Conservation (phyloP, 2,113 vertebrate species). For the Oryzias melastigma region DNA sequence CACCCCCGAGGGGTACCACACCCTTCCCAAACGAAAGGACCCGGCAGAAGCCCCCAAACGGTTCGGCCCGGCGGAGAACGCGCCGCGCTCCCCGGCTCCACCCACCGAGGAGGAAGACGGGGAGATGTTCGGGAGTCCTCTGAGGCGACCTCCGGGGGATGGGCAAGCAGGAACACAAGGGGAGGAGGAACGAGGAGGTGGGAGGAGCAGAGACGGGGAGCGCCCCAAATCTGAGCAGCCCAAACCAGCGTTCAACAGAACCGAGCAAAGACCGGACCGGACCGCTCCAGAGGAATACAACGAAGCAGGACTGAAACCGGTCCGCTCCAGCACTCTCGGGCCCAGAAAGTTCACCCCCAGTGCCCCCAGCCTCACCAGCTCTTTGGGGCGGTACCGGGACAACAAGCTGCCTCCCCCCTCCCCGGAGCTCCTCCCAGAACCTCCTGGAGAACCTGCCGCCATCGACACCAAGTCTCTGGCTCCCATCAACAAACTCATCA, state of each 20-base stretch:
- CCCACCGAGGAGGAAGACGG: slow-evolving; percentile 67
- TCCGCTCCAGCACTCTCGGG: slow-evolving; percentile 38
- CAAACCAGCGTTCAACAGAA: slow-evolving; percentile 19
- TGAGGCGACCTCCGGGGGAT: slow-evolving; percentile 76
- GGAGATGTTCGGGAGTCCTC: slow-evolving; percentile 68
- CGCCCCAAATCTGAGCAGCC: slow-evolving; percentile 30
- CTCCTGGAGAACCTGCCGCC: slow-evolving; percentile 10
- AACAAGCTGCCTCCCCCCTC: neutral
- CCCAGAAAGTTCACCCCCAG: slow-evolving; percentile 26
- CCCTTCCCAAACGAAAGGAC: slow-evolving; percentile 26
- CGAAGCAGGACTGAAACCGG: slow-evolving; percentile 69
- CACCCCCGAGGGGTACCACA: slow-evolving; percentile 65
- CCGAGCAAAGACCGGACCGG: slow-evolving; percentile 23
- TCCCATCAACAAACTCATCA: slow-evolving; percentile 90
- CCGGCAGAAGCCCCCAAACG: slow-evolving; percentile 32
- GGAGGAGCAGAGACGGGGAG: slow-evolving; percentile 31
- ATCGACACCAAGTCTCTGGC: slow-evolving; percentile 88
- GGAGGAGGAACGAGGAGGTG: slow-evolving; percentile 18
- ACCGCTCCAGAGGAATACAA: slow-evolving; percentile 50
- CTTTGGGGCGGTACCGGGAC: slow-evolving; percentile 5
- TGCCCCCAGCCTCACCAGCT: slow-evolving; percentile 30
- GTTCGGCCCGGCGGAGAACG: slow-evolving; percentile 38
- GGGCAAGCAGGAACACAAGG: slow-evolving; percentile 73
- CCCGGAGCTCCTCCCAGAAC: slow-evolving; percentile 31
- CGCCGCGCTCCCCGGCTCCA: slow-evolving; percentile 67